A percentile compares a stretch with the other conserved stretches of the same genome.
phyloP scores from a whole-genome alignment of 2,797 vertebrate genomes.

The Periparus ater region DNA sequence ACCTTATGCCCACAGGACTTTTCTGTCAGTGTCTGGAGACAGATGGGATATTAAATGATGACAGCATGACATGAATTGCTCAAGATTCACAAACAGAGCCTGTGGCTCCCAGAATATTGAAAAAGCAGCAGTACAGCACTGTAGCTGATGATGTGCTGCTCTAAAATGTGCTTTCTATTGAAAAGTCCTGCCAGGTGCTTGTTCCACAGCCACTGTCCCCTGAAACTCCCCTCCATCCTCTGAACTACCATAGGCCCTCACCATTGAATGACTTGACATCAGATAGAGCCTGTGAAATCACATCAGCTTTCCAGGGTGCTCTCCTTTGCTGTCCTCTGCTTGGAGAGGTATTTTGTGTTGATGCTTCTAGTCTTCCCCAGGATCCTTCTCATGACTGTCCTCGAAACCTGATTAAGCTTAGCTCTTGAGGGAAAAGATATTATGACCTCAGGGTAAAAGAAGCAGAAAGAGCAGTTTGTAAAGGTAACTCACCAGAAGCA shows the following conservation, averaged over 20 bases:
- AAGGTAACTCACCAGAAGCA: background rate
- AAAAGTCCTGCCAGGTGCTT: background rate
- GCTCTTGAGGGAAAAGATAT: background rate
- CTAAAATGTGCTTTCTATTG: background rate
- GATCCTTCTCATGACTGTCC: background rate
- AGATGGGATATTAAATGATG: background rate
- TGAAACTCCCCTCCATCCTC: background rate
- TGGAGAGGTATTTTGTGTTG: background rate
- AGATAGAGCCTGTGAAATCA: background rate
- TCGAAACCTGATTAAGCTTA: background rate
- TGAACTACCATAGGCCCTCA: background rate
- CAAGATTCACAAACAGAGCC: background rate
- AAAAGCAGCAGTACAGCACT: background rate
- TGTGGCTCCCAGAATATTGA: background rate
- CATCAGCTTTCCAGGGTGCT: background rate
- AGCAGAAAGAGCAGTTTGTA: background rate
- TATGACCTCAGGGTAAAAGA: background rate
- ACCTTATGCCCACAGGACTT: background rate
- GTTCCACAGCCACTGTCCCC: background rate
- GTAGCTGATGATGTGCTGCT: background rate
- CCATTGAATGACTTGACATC: background rate
- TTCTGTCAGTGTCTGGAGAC: background rate
- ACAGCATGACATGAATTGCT: background rate
- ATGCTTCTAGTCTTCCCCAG: background rate
- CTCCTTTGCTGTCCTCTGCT: background rate